phyloP scores from a whole-genome alignment of 2,113 vertebrate genomes.

The Aspiorhynchus laticeps region DNA sequence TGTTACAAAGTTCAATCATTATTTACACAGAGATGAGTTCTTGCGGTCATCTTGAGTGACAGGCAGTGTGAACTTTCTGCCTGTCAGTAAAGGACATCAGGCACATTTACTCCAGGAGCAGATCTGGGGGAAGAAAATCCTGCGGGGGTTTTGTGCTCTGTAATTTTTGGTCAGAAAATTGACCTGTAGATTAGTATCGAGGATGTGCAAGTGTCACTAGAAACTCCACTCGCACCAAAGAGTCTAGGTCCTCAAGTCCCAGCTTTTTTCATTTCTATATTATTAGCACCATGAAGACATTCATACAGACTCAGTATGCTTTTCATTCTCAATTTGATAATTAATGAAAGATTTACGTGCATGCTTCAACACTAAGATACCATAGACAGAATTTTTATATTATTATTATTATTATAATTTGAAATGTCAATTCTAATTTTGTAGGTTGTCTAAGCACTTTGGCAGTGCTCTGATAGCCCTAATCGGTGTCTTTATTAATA shows the following conservation, averaged over 20 bases:
- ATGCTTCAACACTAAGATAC: neutral
- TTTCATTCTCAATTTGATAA: neutral
- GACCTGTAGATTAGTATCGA: slow-evolving; percentile 19
- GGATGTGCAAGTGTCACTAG: slow-evolving; percentile 11
- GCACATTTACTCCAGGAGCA: slow-evolving; percentile 2
- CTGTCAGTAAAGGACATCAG: slow-evolving; percentile 24
- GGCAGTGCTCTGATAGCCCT: neutral
- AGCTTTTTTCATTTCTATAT: slow-evolving; percentile 3
- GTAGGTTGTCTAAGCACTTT: neutral
- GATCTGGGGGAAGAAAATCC: neutral
- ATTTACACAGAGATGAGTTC: neutral
- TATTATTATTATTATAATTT: slow-evolving; percentile 8
- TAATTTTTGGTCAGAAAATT: slow-evolving; percentile 30
- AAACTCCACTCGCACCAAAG: neutral
- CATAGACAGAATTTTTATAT: neutral
- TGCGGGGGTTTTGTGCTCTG: neutral
- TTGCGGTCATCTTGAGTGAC: neutral
- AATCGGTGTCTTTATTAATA: slow-evolving; percentile 32
- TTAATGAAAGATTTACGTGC: neutral
- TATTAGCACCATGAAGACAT: neutral
- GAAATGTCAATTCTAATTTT: slow-evolving; percentile 11
- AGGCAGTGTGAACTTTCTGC: neutral
- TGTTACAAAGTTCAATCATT: neutral
- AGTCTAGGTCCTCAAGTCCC: neutral
- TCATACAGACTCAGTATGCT: neutral